Base-by-base conservation (phyloP, 2,888 invertebrate species). In the Terebella lapidaria region DNA sequence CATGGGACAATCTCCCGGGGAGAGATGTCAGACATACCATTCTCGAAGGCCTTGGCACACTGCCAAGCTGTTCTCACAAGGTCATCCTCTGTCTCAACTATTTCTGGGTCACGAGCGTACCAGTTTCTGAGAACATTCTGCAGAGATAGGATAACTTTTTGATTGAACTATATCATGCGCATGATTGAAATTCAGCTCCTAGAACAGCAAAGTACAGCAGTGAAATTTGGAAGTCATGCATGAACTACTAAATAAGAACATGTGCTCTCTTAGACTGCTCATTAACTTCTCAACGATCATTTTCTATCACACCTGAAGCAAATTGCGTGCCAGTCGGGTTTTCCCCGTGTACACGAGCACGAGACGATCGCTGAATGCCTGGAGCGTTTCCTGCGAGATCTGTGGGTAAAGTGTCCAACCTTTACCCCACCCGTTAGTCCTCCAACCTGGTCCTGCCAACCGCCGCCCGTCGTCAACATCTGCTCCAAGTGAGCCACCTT, bases 391-490 rank as follows among this genome's bases (percentile, higher is more conserved):
- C 0, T 62, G 55, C 2, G 67, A 60, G 2, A 81, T 57, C 4
- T 71, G 58, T 10, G 83, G 67, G 22, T 71, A 68, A 81, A 81
- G 35, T 73, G 68, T 18, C 82, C 82, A 30, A 81, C 69, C 58
- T 81, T 81, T 29, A 83, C 65, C 1, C 83, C 84, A 1, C 80
- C 80, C 35, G 54, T 58, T 15, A 84, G 67, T 0, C 83, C 83
- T 22, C 84, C 84, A 1, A 84, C 79, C 71, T 83, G 83, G 70
- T 85, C 85, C 72, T 85, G 85, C 85, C 85, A 85, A 0, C 85
- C 85, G 1, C 85, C 85, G 2, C 84, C 84, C 4, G 84, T 83
- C 1, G 84, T 84, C 68, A 84, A 70, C 66, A 84, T 67, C 69
- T 84, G 84, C 65, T 84, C 84, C 28, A 84, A 73, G 63, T 80